Evolutionary conservation across 1,140 invertebrate genomes (phyloP), one percentile per base, ranked within the genome.

Genomic region (Rhopalosiphum maidis): DNA sequence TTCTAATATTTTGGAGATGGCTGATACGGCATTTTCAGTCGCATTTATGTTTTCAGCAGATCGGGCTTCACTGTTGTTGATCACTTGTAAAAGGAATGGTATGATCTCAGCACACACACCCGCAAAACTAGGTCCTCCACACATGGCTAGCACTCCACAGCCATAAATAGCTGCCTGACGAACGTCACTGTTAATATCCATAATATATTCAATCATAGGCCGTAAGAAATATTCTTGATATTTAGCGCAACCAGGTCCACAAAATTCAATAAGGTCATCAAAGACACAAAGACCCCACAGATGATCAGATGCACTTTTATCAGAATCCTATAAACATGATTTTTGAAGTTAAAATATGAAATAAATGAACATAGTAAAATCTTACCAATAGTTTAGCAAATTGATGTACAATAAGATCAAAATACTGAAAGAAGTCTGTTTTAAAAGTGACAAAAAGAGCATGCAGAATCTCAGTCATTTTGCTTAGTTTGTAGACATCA

Each of bases 251-350:
- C 97, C 97, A 0, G 98, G 97, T 11, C 99, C 99, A 94, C 96
- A 95, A 95, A 96, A 97, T 94, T 95, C 94, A 94, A 99, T 98
- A 8, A 99, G 96, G 95, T 99, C 99, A 95, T 99, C 99, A 95
- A 99, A 99, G 30, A 99, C 98, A 95, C 99, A 99, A 11, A 99
- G 96, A 46, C 98, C 98, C 99, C 99, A 99, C 95, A 99, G 99
- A 91, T 97, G 97, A 95, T 99, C 99, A 22, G 98, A 97, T 96
- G 98, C 99, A 0, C 98, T 96, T 94, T 98, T 96, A 46, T 97
- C 97, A 8, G 97, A 97, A 4, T 96, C 94, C 95, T 95, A 83
- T 41, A 41, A 60, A 93, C 93, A 23, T 23, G 8, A 41, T 54
- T 21, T 41, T 41, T 23, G n/a, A 77, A 23, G 4, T 48, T 35